Evolutionary conservation across 2,797 vertebrate genomes (phyloP), one percentile per base, ranked within the genome.

Genomic region (Brachyrhaphis roseni): DNA sequence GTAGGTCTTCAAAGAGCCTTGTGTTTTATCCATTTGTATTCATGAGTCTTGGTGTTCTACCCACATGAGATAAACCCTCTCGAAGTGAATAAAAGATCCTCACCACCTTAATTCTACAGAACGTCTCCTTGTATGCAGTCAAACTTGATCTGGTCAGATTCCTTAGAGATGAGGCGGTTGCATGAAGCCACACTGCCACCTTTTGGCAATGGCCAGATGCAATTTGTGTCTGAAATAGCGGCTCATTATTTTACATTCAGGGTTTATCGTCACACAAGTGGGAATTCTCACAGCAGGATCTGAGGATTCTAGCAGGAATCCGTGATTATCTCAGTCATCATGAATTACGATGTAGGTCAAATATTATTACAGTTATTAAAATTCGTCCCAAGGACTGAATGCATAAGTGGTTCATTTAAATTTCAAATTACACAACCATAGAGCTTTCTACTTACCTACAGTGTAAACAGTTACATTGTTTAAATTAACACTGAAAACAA

Each of bases 161-260:
- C 43, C 16, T 26, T n/a, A 18, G 10, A 46, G 41, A n/a, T 41
- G 1, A 46, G 62, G 20, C 5, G 13, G 20, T 82, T 87, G 45
- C 76, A 4, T 82, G 89, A 75, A 73, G 78, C 8, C 76, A 91
- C 79, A 91, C 83, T 90, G 92, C 90, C 94, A 90, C 68, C 93
- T 92, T 82, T 7, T 84, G 94, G 73, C 4, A 2, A 10, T 0
- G 0, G 0, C 0, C 0, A 1, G 26, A 4, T 62, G 86, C 68
- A 18, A 18, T 84, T 23, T 39, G 13, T 72, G 2, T 31, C 1
- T 15, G 39, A 41, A 77, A 45, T 10, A 78, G 1, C 64, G 34
- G 59, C 47, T 84, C 78, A 81, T 82, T 85, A 55, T 53, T 62
- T 43, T 68, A 2, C 39, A 75, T 77, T 18, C 31, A 31, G 72